These are phyloP conservation scores for Bos javanicus DNA, from an alignment of 2,113 vertebrate species.

Conservation along the genomic window DNA sequence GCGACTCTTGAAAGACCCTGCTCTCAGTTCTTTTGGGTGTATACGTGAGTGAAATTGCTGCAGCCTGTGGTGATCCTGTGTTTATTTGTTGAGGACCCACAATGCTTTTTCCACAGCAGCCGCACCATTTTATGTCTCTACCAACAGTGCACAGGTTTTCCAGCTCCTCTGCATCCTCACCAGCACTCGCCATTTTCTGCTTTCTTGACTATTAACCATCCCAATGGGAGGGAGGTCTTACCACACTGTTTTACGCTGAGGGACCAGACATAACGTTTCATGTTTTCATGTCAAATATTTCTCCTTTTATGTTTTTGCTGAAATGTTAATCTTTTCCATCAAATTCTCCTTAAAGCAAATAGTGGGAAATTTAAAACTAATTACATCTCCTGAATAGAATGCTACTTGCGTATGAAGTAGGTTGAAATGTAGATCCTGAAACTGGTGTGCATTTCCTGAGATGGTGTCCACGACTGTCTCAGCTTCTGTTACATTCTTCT, in stretches of 20 bases:
- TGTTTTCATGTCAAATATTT: not conserved
- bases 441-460: not conserved
- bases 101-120: not conserved
- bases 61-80: not conserved
- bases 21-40: not conserved
- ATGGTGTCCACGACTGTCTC: not conserved
- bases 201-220: too few relatives aligned
- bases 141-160: not conserved
- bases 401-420: accelerated
- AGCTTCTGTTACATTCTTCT: not conserved
- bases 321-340: not conserved
- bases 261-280: too few relatives aligned
- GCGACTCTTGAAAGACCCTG: not conserved
- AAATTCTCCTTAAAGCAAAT: not conserved
- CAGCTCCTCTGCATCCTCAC: accelerated
- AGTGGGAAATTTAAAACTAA: not conserved
- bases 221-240: not conserved
- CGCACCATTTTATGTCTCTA: accelerated
- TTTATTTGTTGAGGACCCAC: not conserved
- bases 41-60: accelerated
- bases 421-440: not conserved
- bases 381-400: not conserved
- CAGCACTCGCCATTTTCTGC: not conserved
- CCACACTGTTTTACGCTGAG: accelerated
- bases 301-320: not conserved